Conservation (phyloP, 1,140 invertebrate genomes). For the Drosophila murphyi region DNA sequence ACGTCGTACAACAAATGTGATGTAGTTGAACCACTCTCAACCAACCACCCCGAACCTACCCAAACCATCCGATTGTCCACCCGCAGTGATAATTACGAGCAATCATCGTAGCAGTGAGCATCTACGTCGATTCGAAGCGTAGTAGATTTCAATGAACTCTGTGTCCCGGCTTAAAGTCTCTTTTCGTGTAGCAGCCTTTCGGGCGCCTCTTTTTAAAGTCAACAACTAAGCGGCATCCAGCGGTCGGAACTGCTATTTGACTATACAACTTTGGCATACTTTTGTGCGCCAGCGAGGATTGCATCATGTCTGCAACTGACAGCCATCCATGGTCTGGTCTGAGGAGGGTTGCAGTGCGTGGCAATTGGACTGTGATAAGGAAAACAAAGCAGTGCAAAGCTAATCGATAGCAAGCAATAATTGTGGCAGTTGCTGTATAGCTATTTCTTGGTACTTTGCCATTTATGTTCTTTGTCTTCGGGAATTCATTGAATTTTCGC, state of each 20-base stretch:
- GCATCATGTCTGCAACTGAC: conserved; percentile 63
- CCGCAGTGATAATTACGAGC: conserved; percentile 37
- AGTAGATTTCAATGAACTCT: conserved; percentile 43
- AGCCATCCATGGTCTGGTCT: conserved; percentile 21
- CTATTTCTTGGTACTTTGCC: conserved; percentile 19
- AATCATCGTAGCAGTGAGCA: conserved; percentile 33
- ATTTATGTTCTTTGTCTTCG: conserved; percentile 18
- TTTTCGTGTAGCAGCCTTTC: conserved; percentile 52
- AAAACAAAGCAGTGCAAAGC: conserved; percentile 43
- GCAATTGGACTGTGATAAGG: neutral
- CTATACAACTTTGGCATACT: conserved; percentile 29
- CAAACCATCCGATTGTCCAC: neutral
- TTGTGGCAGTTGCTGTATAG: conserved; percentile 3
- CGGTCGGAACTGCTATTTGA: conserved; percentile 2
- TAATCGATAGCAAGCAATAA: conserved; percentile 55
- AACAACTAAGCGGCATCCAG: conserved; percentile 25
- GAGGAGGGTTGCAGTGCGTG: neutral
- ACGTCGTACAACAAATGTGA: conserved; percentile 15
- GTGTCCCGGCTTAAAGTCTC: conserved; percentile 3
- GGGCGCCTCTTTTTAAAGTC: conserved; percentile 28
- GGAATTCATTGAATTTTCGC: neutral
- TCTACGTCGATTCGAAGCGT: neutral
- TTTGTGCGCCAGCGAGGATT: conserved; percentile 44
- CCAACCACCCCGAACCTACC: conserved; percentile 9
- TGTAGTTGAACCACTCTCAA: conserved; percentile 1